Evolutionary conservation across 2,888 invertebrate species (phyloP).

Genomic region (Sesia bembeciformis): DNA sequence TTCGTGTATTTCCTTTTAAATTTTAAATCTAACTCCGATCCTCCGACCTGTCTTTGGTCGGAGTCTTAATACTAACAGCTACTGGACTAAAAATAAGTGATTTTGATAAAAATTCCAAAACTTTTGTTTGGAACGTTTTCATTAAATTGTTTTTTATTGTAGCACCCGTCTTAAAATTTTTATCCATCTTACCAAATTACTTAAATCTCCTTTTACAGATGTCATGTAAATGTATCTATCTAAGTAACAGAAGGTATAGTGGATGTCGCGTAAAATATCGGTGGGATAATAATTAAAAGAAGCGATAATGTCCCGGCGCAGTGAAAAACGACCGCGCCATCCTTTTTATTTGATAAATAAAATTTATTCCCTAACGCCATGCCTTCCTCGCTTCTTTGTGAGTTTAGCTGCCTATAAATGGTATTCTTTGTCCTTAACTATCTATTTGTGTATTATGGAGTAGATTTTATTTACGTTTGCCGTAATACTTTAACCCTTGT

Average conservation of each 20-base stretch:
- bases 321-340: conserved; percentile 71
- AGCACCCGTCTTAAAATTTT: too few relatives aligned
- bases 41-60: too few relatives aligned
- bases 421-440: conserved; percentile 11
- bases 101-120: too few relatives aligned
- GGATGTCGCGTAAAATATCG: conserved; percentile 57
- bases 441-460: neutral
- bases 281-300: conserved; percentile 73
- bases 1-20: too few relatives aligned
- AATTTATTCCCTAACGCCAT: conserved; percentile 61
- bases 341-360: conserved; percentile 75
- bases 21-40: too few relatives aligned
- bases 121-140: too few relatives aligned
- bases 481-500: neutral
- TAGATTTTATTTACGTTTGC: neutral
- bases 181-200: too few relatives aligned
- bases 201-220: too few relatives aligned
- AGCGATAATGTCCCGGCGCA: conserved; percentile 68
- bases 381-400: conserved; percentile 44
- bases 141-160: too few relatives aligned
- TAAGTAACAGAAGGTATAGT: conserved; percentile 13
- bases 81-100: too few relatives aligned
- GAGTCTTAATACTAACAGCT: too few relatives aligned
- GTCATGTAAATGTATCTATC: too few relatives aligned
- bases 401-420: conserved; percentile 42